Conservation (phyloP, 2,888 invertebrate species). For the Agrochola macilenta region DNA sequence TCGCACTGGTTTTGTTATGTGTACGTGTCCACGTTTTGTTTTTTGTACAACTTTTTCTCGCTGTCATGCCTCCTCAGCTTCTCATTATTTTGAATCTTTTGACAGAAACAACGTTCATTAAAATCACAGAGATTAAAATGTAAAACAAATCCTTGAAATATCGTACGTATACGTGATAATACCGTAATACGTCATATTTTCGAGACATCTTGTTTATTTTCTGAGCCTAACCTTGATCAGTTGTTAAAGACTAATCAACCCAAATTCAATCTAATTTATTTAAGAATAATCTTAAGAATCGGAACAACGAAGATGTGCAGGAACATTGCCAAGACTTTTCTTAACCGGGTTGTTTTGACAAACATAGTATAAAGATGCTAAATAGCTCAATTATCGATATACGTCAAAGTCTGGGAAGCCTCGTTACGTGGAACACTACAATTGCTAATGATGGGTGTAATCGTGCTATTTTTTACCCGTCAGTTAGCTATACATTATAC, state of each 20-base stretch:
- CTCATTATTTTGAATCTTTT: constrained; percentile 24
- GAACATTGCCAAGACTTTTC: constrained; percentile 56
- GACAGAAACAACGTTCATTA: constrained; percentile 24
- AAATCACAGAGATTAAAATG: too few species aligned
- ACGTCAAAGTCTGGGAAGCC: constrained; percentile 56
- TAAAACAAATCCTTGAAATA: constrained; percentile 34
- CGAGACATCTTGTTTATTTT: constrained; percentile 14
- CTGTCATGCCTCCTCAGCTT: constrained; percentile 21
- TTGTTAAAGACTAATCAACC: constrained; percentile 10
- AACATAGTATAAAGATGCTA: constrained; percentile 42
- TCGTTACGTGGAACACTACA: constrained; percentile 43
- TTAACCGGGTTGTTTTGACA: constrained; percentile 47
- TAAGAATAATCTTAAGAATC: constrained; percentile 33
- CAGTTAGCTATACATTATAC: constrained; percentile 56
- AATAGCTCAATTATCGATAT: constrained; percentile 60
- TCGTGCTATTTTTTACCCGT: constrained; percentile 54
- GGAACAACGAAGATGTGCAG: constrained; percentile 24
- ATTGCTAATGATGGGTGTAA: constrained; percentile 56
- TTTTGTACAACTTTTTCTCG: constrained; percentile 10
- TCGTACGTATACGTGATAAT: background rate
- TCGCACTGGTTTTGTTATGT: constrained; percentile 21
- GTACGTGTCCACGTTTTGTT: constrained; percentile 9
- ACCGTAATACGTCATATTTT: constrained; percentile 16
- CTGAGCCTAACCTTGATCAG: constrained; percentile 22
- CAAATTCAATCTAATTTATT: constrained; percentile 22